Percentiles rank a stretch among this genome's conserved stretches.
These are phyloP conservation scores for Pachyuromys duprasi DNA, from an alignment of 2,797 vertebrate genomes.

Conservation along the genomic window DNA sequence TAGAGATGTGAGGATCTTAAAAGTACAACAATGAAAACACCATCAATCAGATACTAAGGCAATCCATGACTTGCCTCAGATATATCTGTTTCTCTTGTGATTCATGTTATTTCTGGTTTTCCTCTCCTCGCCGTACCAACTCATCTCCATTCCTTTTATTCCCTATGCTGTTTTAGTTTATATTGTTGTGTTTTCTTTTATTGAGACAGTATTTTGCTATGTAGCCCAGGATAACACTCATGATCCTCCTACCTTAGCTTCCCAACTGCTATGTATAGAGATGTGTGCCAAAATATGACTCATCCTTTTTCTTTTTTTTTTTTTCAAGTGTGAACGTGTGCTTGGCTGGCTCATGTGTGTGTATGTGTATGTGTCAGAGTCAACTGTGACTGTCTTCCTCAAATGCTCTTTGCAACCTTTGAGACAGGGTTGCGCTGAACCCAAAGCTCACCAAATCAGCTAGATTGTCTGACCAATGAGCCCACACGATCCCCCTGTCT, in stretches of 20 bases:
- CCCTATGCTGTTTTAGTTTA: background rate
- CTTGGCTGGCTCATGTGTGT: background rate
- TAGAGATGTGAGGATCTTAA: background rate
- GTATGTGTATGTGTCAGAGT: background rate
- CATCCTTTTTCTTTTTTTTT: background rate
- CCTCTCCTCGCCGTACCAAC: background rate
- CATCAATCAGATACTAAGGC: background rate
- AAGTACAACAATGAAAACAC: conserved; percentile 21
- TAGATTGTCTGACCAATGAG: background rate
- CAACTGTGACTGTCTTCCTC: background rate
- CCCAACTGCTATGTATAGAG: background rate
- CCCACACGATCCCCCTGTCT: background rate
- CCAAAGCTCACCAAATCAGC: background rate
- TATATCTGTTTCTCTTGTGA: background rate
- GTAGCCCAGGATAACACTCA: background rate
- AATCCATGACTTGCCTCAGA: background rate
- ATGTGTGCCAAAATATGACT: background rate
- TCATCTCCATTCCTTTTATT: background rate
- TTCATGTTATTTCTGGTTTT: background rate
- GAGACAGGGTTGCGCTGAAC: background rate
- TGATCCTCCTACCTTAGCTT: background rate
- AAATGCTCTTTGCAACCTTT: background rate
- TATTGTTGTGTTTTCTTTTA: background rate
- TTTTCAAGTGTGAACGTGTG: background rate
- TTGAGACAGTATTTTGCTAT: background rate